phyloP scores from a whole-genome alignment of 2,113 vertebrate species.

The Poecile atricapillus region DNA sequence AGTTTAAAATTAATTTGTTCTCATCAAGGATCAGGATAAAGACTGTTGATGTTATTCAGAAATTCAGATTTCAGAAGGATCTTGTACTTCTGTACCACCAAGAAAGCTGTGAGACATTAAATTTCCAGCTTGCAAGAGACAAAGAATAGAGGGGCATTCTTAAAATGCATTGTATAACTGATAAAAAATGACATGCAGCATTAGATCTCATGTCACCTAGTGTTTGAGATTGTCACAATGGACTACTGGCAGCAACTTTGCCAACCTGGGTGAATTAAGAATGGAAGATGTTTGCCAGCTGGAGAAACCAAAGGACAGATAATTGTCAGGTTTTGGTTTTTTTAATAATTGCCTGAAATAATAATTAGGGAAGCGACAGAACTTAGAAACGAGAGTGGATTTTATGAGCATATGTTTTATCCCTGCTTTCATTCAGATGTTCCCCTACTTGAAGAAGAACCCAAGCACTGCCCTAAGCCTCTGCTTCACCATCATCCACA shows the following conservation, averaged over 20 bases:
- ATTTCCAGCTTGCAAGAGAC: background rate
- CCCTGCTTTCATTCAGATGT: background rate
- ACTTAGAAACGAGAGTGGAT: background rate
- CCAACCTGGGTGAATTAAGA: background rate
- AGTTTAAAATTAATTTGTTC: background rate
- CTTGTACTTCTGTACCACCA: background rate
- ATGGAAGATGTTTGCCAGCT: background rate
- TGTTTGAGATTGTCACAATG: background rate
- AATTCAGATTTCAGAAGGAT: background rate
- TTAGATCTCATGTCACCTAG: background rate
- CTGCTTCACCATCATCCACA: background rate
- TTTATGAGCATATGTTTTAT: background rate
- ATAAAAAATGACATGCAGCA: background rate
- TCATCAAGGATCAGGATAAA: background rate
- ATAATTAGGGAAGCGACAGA: background rate
- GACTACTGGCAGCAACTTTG: background rate
- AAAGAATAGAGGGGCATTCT: background rate
- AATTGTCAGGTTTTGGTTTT: background rate
- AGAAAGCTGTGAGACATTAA: background rate
- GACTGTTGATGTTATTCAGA: background rate
- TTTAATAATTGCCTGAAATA: background rate
- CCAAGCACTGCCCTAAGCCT: background rate
- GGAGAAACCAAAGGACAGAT: background rate
- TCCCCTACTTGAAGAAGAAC: background rate
- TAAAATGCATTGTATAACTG: background rate